Conservation (phyloP, 2,888 invertebrate genomes). For the Meghimatium bilineatum region DNA sequence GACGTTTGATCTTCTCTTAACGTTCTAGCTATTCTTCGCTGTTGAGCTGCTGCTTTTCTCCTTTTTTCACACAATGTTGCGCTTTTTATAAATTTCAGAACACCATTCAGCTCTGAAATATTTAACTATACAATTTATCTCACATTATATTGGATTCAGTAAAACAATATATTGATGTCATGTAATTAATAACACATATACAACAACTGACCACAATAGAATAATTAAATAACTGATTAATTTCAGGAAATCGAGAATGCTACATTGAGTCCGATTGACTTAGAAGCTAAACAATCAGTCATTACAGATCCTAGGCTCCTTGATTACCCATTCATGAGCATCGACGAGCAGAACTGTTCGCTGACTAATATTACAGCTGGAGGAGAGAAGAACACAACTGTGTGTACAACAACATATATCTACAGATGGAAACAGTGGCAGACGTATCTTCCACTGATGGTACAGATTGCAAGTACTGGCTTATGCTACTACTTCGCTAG, state of each 20-base stretch:
- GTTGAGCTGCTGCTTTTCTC: no score
- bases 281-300: neutral
- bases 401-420: constrained; percentile 51
- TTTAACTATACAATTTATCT: no score
- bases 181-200: no score
- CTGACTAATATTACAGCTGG: constrained; percentile 41
- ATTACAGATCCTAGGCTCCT: neutral
- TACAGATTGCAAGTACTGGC: constrained; percentile 73
- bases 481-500: constrained; percentile 78
- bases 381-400: constrained; percentile 51
- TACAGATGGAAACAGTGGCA: constrained; percentile 57
- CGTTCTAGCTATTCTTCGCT: no score
- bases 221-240: neutral
- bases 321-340: constrained; percentile 41
- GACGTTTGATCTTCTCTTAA: no score
- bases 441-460: constrained; percentile 59
- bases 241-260: neutral
- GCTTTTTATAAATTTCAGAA: no score
- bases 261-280: constrained; percentile 5
- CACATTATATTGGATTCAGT: no score
- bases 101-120: no score
- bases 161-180: no score
- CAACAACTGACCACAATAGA: no score
- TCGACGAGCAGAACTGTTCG: constrained; percentile 50
- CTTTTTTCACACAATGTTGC: no score